Conservation (phyloP, 2,888 invertebrate species). For the Mythimna pallens region DNA sequence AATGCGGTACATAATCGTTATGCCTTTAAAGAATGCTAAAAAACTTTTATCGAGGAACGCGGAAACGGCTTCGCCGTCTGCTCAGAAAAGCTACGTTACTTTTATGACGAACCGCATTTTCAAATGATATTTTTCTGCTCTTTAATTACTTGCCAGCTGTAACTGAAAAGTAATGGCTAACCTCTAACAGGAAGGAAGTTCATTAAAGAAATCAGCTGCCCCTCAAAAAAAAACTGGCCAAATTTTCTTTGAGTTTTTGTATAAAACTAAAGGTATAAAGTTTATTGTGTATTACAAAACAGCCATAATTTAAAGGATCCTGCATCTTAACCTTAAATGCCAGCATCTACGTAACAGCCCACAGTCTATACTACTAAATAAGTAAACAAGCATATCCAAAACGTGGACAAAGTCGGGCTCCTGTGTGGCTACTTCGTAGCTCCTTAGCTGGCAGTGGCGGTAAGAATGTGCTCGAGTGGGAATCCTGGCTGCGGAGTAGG, state of each 20-base stretch:
- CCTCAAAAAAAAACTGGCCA: not conserved
- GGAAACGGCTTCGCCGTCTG: conserved; percentile 50
- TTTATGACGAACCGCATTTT: conserved; percentile 27
- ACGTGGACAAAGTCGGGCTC: conserved; percentile 11
- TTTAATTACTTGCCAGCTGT: conserved; percentile 1
- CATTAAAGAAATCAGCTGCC: not conserved
- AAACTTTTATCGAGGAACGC: conserved; percentile 57
- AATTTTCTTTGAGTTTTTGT: not conserved
- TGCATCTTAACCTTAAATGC: not conserved
- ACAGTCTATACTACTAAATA: not conserved
- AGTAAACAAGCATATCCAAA: conserved; percentile 45
- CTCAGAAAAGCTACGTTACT: conserved; percentile 33
- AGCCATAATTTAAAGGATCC: not conserved
- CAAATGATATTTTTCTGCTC: not conserved
- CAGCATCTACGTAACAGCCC: not conserved
- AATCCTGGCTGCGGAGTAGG: conserved; percentile 77
- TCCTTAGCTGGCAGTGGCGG: conserved; percentile 71
- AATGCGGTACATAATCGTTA: conserved; percentile 59
- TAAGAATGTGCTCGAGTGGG: conserved; percentile 83
- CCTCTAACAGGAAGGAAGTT: not conserved
- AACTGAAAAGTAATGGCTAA: not conserved
- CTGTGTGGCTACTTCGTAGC: conserved; percentile 64
- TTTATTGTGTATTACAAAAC: not conserved
- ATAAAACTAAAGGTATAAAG: not conserved
- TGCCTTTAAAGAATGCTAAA: conserved; percentile 43